Conservation (phyloP, 2,797 vertebrate genomes). For the Simalia tracyae region DNA sequence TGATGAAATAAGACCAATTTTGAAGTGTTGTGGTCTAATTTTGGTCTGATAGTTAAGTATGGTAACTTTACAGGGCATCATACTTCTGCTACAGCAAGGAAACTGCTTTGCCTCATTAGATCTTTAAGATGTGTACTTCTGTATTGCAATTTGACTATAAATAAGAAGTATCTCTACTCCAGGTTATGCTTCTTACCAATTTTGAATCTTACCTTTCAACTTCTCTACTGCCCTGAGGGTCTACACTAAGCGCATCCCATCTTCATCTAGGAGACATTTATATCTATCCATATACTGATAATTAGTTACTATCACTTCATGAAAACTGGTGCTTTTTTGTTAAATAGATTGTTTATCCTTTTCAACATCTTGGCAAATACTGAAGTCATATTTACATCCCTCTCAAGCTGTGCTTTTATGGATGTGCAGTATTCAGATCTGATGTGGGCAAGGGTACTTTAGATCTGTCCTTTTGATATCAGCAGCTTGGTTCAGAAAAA, state of each 20-base stretch:
- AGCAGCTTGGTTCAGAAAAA: background rate
- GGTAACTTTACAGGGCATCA: background rate
- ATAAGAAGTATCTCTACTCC: background rate
- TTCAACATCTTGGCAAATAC: too few relatives aligned
- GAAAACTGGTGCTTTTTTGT: too few relatives aligned
- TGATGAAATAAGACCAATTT: background rate
- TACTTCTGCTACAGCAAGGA: background rate
- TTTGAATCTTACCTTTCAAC: background rate
- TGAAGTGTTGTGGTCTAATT: background rate
- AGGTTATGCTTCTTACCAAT: background rate
- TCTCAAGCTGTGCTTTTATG: too few relatives aligned
- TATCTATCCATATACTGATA: background rate
- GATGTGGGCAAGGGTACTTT: too few relatives aligned
- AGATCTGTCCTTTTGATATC: too few relatives aligned
- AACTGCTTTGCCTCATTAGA: background rate
- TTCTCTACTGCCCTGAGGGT: background rate
- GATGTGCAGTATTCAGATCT: too few relatives aligned
- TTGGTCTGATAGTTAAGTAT: background rate
- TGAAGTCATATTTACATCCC: too few relatives aligned
- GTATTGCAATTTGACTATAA: background rate
- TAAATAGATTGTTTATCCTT: too few relatives aligned
- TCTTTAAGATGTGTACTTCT: background rate
- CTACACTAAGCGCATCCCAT: background rate
- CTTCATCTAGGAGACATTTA: background rate
- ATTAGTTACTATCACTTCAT: too few relatives aligned